These are phyloP conservation scores for Calameuta filiformis DNA, from an alignment of 2,888 invertebrate genomes.

Conservation along the genomic window DNA sequence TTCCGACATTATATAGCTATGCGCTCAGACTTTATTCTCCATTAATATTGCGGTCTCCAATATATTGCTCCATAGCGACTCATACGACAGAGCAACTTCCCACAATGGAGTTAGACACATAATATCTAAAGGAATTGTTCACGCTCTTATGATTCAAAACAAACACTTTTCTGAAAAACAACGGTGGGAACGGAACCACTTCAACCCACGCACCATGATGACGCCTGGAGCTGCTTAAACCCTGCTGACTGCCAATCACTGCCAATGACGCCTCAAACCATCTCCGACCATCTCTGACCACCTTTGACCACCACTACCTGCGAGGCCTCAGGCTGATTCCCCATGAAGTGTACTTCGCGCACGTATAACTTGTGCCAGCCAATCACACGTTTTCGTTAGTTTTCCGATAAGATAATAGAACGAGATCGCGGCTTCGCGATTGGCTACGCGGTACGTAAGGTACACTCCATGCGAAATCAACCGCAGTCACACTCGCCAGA, in stretches of 20 bases:
- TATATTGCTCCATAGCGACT: constrained; percentile 27
- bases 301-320: background rate
- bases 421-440: too few relatives aligned
- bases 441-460: too few relatives aligned
- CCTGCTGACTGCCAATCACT: background rate
- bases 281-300: background rate
- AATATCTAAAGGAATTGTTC: constrained; percentile 32
- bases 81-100: constrained; percentile 25
- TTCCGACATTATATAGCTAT: constrained; percentile 31
- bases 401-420: too few relatives aligned
- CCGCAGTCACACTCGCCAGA: too few relatives aligned
- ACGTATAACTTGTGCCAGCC: too few relatives aligned
- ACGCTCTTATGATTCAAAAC: constrained; percentile 48
- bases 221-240: constrained; percentile 32
- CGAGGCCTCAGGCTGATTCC: background rate
- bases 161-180: constrained; percentile 42
- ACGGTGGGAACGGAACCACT: constrained; percentile 14
- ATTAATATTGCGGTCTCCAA: background rate
- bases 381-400: too few relatives aligned
- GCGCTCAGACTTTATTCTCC: background rate
- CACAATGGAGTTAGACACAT: constrained; percentile 31
- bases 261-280: background rate
- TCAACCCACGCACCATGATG: constrained; percentile 43
- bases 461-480: too few relatives aligned
- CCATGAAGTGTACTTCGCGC: too few relatives aligned